Base-by-base conservation (phyloP, 2,797 vertebrate species). In the Arctocebus calabarensis region DNA sequence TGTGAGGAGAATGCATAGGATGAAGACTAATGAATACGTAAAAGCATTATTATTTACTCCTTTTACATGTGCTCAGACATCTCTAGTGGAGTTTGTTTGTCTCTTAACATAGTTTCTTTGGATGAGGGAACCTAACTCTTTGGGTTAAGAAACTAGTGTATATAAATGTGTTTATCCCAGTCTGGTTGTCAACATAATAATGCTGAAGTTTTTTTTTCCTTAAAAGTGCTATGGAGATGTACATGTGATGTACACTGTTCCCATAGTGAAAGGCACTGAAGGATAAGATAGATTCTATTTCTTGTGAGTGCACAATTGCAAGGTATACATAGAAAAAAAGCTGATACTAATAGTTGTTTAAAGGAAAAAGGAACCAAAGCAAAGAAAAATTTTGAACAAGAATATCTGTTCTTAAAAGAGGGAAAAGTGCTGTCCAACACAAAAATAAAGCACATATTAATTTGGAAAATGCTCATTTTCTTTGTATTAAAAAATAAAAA, bases 391-490 rank as follows among this genome's bases (percentile, higher is more conserved):
- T 78, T 64, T 79, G 64, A 84, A 84, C 2, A 19, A 73, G 87
- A 91, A n/a, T 59, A n/a, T 77, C 3, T 3, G 1, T 90, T 68
- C 64, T 64, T n/a, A n/a, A 48, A 75, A 32, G 29, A 71, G 10
- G 19, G 29, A 55, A 11, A 74, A 40, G 6, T 45, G 12, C 66
- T 59, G 66, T 19, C 37, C n/a, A 57, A n/a, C 32, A 61, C 45
- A 74, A 85, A 85, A 85, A 37, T 70, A 43, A 1, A 64, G 48
- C 23, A 87, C 4, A 23, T 79, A 1, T 37, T 52, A 75, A 48
- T 66, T 90, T 86, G 55, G n/a, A 87, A 71, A 95, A 57, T 40
- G n/a, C 12, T 64, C 9, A 10, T 52, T 94, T 89, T 55, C 32
- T 88, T 94, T 86, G 71, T 74, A 48, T 84, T 86, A 59, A 90